phyloP scores from a whole-genome alignment of 2,888 invertebrate genomes.

The Erebia aethiops region DNA sequence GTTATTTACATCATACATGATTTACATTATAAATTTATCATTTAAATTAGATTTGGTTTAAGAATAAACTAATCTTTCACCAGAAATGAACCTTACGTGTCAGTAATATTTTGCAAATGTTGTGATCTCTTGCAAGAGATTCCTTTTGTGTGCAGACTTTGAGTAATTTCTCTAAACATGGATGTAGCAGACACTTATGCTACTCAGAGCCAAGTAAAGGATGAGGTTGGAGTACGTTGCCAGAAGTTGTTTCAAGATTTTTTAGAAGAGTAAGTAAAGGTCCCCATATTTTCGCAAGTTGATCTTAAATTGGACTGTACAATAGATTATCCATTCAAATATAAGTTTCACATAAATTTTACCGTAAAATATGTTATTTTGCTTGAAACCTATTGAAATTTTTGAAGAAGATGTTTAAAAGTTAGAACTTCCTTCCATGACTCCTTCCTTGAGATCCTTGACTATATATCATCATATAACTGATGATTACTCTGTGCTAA shows the following conservation, averaged over 20 bases:
- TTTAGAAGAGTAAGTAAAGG: conserved; percentile 91
- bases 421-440: too few species aligned
- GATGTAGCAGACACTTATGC: conserved; percentile 91
- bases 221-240: conserved; percentile 95
- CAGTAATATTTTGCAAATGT: not conserved
- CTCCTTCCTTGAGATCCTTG: too few species aligned
- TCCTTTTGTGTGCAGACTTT: not conserved
- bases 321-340: too few species aligned
- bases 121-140: not conserved
- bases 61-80: not conserved
- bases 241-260: conserved; percentile 98
- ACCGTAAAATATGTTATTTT: too few species aligned
- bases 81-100: not conserved
- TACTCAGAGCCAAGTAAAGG: conserved; percentile 90
- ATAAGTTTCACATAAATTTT: too few species aligned
- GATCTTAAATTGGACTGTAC: too few species aligned
- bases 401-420: too few species aligned
- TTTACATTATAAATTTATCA: not conserved
- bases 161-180: conserved; percentile 75
- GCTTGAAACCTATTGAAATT: too few species aligned
- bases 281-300: not conserved
- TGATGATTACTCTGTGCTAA: too few species aligned
- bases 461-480: too few species aligned
- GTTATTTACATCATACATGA: too few species aligned
- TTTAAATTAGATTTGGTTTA: not conserved